Percentiles rank a stretch among this genome's conserved stretches.
These are phyloP conservation scores for Tanytarsus gracilentus DNA, from an alignment of 2,888 invertebrate genomes.

Conservation along the genomic window DNA sequence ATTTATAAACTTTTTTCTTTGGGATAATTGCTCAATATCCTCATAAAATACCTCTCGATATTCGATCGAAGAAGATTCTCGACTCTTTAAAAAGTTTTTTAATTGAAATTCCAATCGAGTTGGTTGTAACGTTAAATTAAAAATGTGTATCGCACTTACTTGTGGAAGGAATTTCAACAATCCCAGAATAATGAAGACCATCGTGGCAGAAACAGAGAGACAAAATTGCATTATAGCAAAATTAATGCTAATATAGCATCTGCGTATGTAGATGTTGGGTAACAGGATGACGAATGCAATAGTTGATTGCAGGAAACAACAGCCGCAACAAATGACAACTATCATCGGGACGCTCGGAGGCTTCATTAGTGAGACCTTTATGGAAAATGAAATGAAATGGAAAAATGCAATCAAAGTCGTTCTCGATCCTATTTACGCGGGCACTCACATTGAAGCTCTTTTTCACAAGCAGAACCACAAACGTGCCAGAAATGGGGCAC, in stretches of 20 bases:
- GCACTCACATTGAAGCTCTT: slow-evolving; percentile 45
- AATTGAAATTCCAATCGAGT: neutral
- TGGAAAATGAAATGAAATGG: slow-evolving; percentile 15
- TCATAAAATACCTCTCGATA: too few species aligned
- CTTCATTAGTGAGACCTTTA: slow-evolving; percentile 35
- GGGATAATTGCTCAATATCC: too few species aligned
- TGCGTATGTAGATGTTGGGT: slow-evolving; percentile 43
- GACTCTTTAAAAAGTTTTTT: neutral
- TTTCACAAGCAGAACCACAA: slow-evolving; percentile 53
- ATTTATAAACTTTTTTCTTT: too few species aligned
- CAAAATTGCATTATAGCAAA: slow-evolving; percentile 62
- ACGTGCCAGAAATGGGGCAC: slow-evolving; percentile 54
- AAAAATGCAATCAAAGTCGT: neutral
- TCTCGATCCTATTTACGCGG: neutral
- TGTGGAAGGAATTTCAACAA: slow-evolving; percentile 45
- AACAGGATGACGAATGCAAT: slow-evolving; percentile 41
- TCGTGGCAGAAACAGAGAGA: slow-evolving; percentile 59
- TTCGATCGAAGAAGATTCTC: neutral
- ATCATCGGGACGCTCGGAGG: slow-evolving; percentile 39
- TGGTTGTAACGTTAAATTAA: neutral
- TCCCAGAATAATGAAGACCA: slow-evolving; percentile 51
- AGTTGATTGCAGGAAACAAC: slow-evolving; percentile 42
- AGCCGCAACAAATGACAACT: slow-evolving; percentile 42
- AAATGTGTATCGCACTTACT: slow-evolving; percentile 39
- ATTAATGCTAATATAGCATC: slow-evolving; percentile 50